Evolutionary conservation across 2,113 vertebrate genomes (phyloP).

Genomic region (Pollimyrus isidori): DNA sequence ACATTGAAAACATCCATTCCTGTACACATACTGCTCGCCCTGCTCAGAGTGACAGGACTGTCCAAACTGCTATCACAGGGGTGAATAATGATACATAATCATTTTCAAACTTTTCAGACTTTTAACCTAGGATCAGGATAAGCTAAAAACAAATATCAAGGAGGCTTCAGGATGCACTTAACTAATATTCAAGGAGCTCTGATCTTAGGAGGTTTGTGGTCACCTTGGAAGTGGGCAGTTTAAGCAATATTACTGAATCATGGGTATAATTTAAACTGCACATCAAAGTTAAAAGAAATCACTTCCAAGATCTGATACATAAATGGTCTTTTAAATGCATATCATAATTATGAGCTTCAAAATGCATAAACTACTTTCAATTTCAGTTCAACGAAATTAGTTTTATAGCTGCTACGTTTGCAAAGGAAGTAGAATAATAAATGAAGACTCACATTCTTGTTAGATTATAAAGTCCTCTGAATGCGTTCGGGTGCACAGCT

Average conservation of each 20-base stretch:
- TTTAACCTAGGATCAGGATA: background rate
- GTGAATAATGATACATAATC: background rate
- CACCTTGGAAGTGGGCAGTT: background rate
- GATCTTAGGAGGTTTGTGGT: background rate
- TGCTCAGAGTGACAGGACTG: background rate
- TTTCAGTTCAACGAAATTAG: background rate
- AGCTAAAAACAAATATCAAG: background rate
- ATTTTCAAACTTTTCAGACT: background rate
- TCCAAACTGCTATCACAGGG: background rate
- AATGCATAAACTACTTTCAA: background rate
- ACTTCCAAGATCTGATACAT: background rate
- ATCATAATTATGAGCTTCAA: background rate
- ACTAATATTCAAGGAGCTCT: background rate
- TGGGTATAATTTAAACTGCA: background rate
- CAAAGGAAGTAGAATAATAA: background rate
- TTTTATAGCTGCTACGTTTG: background rate
- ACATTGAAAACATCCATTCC: background rate
- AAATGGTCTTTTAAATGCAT: background rate
- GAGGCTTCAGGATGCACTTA: background rate
- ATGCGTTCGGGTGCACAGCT: conserved; percentile 67
- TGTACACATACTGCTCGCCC: background rate
- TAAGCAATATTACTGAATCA: background rate
- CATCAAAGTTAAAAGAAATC: background rate
- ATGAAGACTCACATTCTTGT: conserved; percentile 78
- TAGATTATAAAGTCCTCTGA: conserved; percentile 78